A percentile compares a stretch with the other conserved stretches of the same genome.
These are phyloP conservation scores for Scomber colias DNA, from an alignment of 2,113 vertebrate species.

Conservation along the genomic window DNA sequence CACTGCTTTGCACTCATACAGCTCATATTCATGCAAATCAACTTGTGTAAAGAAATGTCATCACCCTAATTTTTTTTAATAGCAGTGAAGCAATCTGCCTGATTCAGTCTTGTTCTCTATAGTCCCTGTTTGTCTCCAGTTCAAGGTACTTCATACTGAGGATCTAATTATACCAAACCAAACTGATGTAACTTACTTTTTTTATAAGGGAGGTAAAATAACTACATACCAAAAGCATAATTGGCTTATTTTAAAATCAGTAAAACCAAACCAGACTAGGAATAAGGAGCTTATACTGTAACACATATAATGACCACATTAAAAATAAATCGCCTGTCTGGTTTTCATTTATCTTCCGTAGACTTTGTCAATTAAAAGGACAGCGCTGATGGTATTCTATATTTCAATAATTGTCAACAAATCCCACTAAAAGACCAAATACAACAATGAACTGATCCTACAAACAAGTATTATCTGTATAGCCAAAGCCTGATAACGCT, in stretches of 20 bases:
- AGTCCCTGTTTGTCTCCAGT: background rate
- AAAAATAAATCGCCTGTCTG: conserved; percentile 25
- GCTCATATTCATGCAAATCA: conserved; percentile 45
- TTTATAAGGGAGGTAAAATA: conserved; percentile 3
- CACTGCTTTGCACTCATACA: conserved; percentile 2
- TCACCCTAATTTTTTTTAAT: conserved; percentile 21
- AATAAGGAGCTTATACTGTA: background rate
- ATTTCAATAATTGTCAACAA: conserved; percentile 11
- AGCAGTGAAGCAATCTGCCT: background rate
- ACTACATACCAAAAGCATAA: conserved; percentile 1
- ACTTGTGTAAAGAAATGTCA: conserved; percentile 29
- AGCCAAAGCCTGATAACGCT: background rate
- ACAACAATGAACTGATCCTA: conserved; percentile 5
- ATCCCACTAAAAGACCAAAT: conserved; percentile 17
- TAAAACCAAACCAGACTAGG: conserved; percentile 26
- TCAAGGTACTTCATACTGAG: background rate
- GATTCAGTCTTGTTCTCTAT: conserved; percentile 12
- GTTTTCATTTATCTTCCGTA: conserved; percentile 31
- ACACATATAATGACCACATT: background rate
- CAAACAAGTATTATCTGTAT: conserved; percentile 1
- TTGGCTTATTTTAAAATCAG: conserved; percentile 16
- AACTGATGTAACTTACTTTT: conserved; percentile 21
- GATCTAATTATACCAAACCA: background rate
- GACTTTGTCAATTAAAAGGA: conserved; percentile 34
- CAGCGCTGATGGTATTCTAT: background rate